Evolutionary conservation across 2,888 invertebrate genomes (phyloP).

Genomic region (Nomada hirtipes): DNA sequence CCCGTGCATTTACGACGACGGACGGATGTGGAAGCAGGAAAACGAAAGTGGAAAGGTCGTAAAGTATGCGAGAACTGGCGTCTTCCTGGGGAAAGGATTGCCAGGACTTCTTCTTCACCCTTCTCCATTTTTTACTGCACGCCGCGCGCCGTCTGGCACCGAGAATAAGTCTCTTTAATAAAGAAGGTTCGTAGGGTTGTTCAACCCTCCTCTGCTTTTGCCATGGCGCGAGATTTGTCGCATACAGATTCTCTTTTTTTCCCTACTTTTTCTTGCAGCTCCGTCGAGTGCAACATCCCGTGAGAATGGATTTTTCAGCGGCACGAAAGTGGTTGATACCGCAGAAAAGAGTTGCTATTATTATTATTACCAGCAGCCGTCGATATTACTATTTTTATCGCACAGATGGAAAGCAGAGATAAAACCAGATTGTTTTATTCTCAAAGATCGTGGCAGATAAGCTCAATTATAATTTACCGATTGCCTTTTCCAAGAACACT

Average conservation of each 20-base stretch:
- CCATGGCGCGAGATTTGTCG: conserved; percentile 58
- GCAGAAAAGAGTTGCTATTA: background rate
- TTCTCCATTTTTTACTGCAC: conserved; percentile 13
- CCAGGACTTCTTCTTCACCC: conserved; percentile 49
- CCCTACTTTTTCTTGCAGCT: background rate
- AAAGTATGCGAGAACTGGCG: conserved; percentile 52
- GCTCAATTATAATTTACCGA: too few species aligned
- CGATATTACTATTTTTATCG: background rate
- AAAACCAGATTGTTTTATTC: too few species aligned
- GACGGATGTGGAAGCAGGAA: conserved; percentile 33
- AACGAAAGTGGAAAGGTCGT: conserved; percentile 60
- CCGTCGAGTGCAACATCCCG: conserved; percentile 29
- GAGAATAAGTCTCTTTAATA: conserved; percentile 66
- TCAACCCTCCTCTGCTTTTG: conserved; percentile 56
- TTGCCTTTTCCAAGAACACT: background rate
- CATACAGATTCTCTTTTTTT: conserved; percentile 25
- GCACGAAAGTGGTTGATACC: conserved; percentile 9
- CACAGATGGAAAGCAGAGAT: too few species aligned
- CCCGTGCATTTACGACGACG: background rate
- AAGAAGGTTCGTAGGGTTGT: conserved; percentile 62
- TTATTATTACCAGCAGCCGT: too few species aligned
- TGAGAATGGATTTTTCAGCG: background rate
- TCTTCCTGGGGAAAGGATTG: conserved; percentile 65
- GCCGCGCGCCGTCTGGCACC: conserved; percentile 64
- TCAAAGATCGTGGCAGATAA: too few species aligned